phyloP scores from a whole-genome alignment of 1,140 invertebrate genomes.

The Rhopalosiphum maidis region DNA sequence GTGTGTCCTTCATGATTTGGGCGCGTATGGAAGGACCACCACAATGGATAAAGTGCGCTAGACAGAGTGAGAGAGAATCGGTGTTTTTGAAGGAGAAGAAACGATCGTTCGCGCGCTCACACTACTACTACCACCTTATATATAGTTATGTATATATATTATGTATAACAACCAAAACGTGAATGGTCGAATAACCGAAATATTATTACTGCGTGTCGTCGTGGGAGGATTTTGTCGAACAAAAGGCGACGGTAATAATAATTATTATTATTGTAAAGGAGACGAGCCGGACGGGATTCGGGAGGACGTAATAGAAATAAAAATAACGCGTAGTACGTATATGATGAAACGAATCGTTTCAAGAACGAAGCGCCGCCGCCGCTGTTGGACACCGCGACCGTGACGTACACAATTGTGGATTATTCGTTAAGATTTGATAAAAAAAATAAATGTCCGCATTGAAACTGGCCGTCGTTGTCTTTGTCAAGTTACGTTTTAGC shows the following conservation, averaged over 20 bases:
- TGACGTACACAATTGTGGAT: slow-evolving; percentile 14
- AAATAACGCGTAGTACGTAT: neutral
- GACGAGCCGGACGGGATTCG: neutral
- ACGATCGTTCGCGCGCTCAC: neutral
- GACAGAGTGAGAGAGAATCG: neutral
- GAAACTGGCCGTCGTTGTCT: neutral
- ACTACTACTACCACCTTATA: neutral
- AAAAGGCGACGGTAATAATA: slow-evolving; percentile 16
- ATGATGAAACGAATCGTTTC: slow-evolving; percentile 8
- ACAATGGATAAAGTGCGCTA: neutral
- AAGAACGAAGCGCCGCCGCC: neutral
- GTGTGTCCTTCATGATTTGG: slow-evolving; percentile 25
- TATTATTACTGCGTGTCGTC: neutral
- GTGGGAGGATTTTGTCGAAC: slow-evolving; percentile 20
- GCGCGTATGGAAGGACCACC: slow-evolving; percentile 14
- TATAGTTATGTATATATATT: neutral
- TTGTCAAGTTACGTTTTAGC: neutral
- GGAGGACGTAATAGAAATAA: neutral
- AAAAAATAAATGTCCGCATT: neutral
- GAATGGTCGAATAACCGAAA: neutral
- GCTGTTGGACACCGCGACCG: neutral
- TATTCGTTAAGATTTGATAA: slow-evolving; percentile 3
- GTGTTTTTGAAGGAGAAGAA: neutral
- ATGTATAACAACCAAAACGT: slow-evolving; percentile 20
- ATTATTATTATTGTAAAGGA: slow-evolving; percentile 5